A percentile compares a stretch with the other conserved stretches of the same genome.
Conservation (phyloP, 2,797 vertebrate species). For the Chaenodraco wilsoni region DNA sequence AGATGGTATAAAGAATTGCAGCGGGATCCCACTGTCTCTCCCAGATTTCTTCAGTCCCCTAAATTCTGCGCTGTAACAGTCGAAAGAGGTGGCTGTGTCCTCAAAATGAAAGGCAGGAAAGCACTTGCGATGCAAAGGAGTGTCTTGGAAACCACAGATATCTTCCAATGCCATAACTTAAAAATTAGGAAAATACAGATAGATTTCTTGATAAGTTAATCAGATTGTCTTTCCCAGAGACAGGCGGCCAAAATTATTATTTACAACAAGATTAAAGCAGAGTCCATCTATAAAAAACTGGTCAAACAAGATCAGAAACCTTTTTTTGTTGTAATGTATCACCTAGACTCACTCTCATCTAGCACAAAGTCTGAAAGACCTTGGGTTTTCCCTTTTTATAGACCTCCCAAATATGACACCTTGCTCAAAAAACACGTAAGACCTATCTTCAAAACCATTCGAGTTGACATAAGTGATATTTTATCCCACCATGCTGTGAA, state of each 20-base stretch:
- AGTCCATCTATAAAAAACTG: slow-evolving; percentile 12
- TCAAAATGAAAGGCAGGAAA: slow-evolving; percentile 37
- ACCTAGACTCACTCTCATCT: background rate
- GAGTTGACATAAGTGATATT: slow-evolving; percentile 53
- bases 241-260: background rate
- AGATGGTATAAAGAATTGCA: slow-evolving; percentile 62
- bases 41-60: slow-evolving; percentile 13
- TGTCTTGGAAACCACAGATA: slow-evolving; percentile 71
- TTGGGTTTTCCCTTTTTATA: slow-evolving; percentile 59
- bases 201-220: slow-evolving; percentile 18
- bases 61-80: slow-evolving; percentile 31
- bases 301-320: background rate
- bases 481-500: slow-evolving; percentile 62
- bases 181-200: slow-evolving; percentile 3
- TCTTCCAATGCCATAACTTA: slow-evolving; percentile 82
- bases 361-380: background rate
- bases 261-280: slow-evolving; percentile 24
- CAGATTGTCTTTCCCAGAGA: background rate
- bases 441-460: slow-evolving; percentile 11
- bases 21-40: slow-evolving; percentile 31
- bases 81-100: slow-evolving; percentile 19
- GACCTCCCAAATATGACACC: slow-evolving; percentile 37
- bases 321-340: background rate
- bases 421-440: slow-evolving; percentile 20
- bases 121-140: slow-evolving; percentile 27